Evolutionary conservation across 2,113 vertebrate species (phyloP).

Genomic region (Nestor notabilis): DNA sequence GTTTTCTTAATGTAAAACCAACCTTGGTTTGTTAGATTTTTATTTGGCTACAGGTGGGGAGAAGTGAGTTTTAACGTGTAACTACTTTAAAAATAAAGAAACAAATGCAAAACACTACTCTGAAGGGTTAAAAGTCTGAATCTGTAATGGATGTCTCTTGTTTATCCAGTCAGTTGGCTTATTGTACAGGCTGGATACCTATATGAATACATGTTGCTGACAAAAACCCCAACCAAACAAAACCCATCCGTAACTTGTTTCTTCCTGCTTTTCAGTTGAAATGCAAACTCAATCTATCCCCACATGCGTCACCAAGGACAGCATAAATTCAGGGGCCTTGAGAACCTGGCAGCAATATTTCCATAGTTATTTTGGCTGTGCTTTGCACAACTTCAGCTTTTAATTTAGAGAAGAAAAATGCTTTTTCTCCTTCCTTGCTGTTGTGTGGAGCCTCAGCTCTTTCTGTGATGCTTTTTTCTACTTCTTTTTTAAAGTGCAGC

Average conservation of each 20-base stretch:
- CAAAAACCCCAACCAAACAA: constrained; percentile 26
- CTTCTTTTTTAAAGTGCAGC: not conserved
- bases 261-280: constrained; percentile 45
- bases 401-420: not conserved
- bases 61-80: constrained; percentile 21
- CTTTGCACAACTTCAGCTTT: constrained; percentile 18
- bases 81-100: not conserved
- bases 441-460: not conserved
- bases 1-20: not conserved
- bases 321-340: constrained; percentile 43
- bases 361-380: not conserved
- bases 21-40: not conserved
- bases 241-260: constrained; percentile 31
- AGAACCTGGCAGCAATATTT: not conserved
- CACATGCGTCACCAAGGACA: not conserved
- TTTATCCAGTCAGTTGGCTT: not conserved
- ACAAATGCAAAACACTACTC: constrained; percentile 24
- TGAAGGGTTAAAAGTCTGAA: constrained; percentile 55
- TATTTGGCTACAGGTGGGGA: constrained; percentile 43
- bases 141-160: not conserved
- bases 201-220: not conserved
- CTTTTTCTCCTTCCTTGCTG: not conserved
- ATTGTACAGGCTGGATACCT: not conserved
- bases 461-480: not conserved
- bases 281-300: not conserved